A percentile compares a stretch with the other conserved stretches of the same genome.
These are phyloP conservation scores for Corvus cornix DNA, from an alignment of 2,113 vertebrate genomes.

Conservation along the genomic window DNA sequence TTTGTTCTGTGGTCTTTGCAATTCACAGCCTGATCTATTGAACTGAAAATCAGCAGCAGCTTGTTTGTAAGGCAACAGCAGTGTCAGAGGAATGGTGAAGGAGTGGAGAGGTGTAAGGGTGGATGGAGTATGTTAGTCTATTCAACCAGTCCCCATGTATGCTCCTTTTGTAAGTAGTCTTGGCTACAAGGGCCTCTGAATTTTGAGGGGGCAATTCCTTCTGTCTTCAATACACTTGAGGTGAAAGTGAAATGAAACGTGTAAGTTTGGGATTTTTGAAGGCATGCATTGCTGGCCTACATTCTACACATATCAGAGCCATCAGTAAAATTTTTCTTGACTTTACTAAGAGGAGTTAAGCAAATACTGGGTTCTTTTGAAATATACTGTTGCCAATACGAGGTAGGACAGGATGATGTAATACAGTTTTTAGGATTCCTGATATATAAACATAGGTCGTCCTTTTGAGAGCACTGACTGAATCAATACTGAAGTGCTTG, in stretches of 20 bases:
- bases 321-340: not conserved
- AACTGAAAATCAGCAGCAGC: not conserved
- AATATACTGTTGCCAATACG: not conserved
- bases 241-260: not conserved
- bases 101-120: not conserved
- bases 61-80: not conserved
- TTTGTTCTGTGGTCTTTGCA: not conserved
- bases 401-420: not conserved
- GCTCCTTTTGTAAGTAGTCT: not conserved
- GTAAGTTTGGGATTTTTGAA: not conserved
- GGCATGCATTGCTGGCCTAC: not conserved
- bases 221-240: not conserved
- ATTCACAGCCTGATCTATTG: slow-evolving; percentile 1
- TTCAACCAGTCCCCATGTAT: not conserved
- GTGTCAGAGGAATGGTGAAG: not conserved
- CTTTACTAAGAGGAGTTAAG: not conserved
- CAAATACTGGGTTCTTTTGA: not conserved
- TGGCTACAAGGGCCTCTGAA: not conserved
- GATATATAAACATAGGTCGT: not conserved
- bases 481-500: not conserved
- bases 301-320: not conserved
- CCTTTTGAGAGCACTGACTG: not conserved
- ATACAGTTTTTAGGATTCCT: not conserved
- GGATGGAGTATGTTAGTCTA: not conserved
- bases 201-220: not conserved